phyloP scores from a whole-genome alignment of 1,140 invertebrate species.

The Diachasmimorpha longicaudata region DNA sequence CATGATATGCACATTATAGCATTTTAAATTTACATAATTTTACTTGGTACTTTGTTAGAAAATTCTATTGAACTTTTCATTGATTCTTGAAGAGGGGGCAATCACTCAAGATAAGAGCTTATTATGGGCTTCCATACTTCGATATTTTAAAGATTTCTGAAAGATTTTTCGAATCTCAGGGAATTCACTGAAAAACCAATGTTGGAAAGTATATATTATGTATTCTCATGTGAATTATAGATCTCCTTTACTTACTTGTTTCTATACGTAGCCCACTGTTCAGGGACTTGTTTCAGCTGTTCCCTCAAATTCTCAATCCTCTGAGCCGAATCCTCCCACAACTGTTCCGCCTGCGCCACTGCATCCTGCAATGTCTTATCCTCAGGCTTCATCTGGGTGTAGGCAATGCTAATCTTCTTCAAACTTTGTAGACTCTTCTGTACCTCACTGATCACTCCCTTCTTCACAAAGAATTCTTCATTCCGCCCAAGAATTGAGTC shows the following conservation, averaged over 20 bases:
- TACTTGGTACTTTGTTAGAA: no score
- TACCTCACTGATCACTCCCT: slow-evolving; percentile 72
- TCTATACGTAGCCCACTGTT: slow-evolving; percentile 88
- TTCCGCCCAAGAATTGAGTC: slow-evolving; percentile 79
- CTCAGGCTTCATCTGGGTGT: slow-evolving; percentile 68
- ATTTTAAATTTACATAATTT: no score
- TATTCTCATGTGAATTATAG: background rate
- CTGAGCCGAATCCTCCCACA: slow-evolving; percentile 76
- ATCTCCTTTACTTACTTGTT: slow-evolving; percentile 66
- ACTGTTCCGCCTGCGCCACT: slow-evolving; percentile 71
- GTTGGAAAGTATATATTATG: no score
- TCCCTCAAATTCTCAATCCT: slow-evolving; percentile 76
- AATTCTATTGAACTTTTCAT: no score
- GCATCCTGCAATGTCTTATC: slow-evolving; percentile 72
- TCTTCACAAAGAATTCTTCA: slow-evolving; percentile 76
- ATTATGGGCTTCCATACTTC: no score
- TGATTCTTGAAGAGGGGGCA: no score
- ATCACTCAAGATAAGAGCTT: no score
- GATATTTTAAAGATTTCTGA: no score
- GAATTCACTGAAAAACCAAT: no score
- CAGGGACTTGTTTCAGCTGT: slow-evolving; percentile 85
- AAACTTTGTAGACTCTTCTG: slow-evolving; percentile 78
- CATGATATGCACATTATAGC: no score
- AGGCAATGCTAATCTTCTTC: slow-evolving; percentile 72
- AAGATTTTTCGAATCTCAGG: no score